Conservation (phyloP, 2,888 invertebrate genomes). For the Anarsia innoxiella region DNA sequence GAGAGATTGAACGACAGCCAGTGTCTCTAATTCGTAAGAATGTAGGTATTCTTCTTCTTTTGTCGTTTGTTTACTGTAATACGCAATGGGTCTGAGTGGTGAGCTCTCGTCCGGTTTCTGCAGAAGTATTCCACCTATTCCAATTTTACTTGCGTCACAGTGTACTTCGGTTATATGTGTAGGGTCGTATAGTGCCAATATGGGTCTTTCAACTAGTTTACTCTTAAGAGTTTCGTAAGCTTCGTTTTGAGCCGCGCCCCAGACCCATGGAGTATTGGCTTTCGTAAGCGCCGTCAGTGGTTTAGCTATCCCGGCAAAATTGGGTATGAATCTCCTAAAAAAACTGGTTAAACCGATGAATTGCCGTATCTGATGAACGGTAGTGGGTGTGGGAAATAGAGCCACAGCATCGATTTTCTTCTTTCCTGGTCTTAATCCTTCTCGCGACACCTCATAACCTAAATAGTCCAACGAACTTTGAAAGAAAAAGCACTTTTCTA, state of each 20-base stretch:
- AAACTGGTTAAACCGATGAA: slow-evolving; percentile 25
- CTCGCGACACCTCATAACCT: slow-evolving; percentile 6
- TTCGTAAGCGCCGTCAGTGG: slow-evolving; percentile 11
- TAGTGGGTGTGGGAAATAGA: slow-evolving; percentile 22
- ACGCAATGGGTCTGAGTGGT: slow-evolving; percentile 21
- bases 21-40: slow-evolving; percentile 30
- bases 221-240: slow-evolving; percentile 8
- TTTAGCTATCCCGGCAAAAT: slow-evolving; percentile 9
- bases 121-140: slow-evolving; percentile 26
- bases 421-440: slow-evolving; percentile 6
- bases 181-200: slow-evolving; percentile 13
- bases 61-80: slow-evolving; percentile 26
- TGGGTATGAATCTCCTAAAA: slow-evolving; percentile 24
- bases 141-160: slow-evolving; percentile 25
- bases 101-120: slow-evolving; percentile 11
- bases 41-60: slow-evolving; percentile 26
- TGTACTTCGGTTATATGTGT: slow-evolving; percentile 5
- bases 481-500: slow-evolving; percentile 7
- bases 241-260: slow-evolving; percentile 9
- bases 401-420: slow-evolving; percentile 17
- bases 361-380: slow-evolving; percentile 23
- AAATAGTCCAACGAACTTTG: background rate
- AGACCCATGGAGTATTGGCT: slow-evolving; percentile 5
- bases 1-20: slow-evolving; percentile 32
- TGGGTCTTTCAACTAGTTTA: slow-evolving; percentile 5